A percentile compares a stretch with the other conserved stretches of the same genome.
These are phyloP conservation scores for Carcharodon carcharias DNA, from an alignment of 2,797 vertebrate genomes.

Conservation along the genomic window DNA sequence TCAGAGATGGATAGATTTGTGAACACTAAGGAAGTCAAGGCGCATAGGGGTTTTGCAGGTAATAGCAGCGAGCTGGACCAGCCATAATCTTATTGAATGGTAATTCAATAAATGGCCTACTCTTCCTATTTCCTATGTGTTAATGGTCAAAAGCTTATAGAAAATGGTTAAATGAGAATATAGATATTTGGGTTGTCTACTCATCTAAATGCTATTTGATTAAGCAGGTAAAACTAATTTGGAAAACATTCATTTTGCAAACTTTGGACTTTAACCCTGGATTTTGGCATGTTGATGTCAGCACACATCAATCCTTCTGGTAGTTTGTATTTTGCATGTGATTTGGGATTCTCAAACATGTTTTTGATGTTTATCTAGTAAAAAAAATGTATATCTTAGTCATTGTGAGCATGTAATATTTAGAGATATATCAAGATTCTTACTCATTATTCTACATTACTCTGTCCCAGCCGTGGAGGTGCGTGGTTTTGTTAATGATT, in stretches of 20 bases:
- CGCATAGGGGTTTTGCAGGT: too few species aligned
- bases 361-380: background rate
- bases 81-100: background rate
- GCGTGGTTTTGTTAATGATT: constrained; percentile 20
- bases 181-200: background rate
- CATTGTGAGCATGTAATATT: background rate
- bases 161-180: background rate
- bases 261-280: background rate
- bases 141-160: background rate
- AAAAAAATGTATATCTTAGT: background rate
- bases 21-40: background rate
- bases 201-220: constrained; percentile 4
- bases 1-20: background rate
- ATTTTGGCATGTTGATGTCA: background rate
- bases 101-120: background rate
- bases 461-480: background rate
- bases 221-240: background rate
- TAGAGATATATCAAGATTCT: background rate
- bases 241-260: background rate
- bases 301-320: background rate
- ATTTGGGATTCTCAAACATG: background rate
- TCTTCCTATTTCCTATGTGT: too few species aligned
- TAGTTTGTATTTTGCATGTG: background rate
- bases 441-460: background rate
- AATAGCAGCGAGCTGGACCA: background rate